These are phyloP conservation scores for Aradophagus sp. DNA, from an alignment of 1,140 invertebrate genomes.

Conservation along the genomic window DNA sequence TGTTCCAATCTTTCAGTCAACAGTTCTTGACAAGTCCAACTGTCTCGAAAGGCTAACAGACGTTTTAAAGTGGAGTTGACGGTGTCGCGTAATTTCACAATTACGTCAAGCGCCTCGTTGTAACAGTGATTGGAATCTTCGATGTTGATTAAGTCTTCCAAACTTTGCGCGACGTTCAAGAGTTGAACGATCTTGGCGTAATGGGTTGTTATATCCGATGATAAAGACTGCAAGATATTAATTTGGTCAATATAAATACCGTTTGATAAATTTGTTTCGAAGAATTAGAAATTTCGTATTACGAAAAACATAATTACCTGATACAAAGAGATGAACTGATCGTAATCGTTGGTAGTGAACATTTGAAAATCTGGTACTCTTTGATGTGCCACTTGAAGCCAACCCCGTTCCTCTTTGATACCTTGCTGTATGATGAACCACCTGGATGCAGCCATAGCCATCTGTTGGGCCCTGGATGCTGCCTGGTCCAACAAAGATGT, in stretches of 20 bases:
- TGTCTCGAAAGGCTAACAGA: constrained; percentile 83
- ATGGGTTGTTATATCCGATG: constrained; percentile 84
- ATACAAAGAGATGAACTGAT: constrained; percentile 88
- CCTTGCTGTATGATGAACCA: constrained; percentile 88
- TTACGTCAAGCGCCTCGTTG: constrained; percentile 80
- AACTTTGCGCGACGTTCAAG: constrained; percentile 80
- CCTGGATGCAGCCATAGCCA: constrained; percentile 86
- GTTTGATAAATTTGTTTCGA: background rate
- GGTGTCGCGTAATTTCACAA: constrained; percentile 82
- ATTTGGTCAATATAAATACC: background rate
- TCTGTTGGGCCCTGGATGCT: constrained; percentile 84
- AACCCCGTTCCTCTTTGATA: constrained; percentile 86
- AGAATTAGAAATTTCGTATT: no score
- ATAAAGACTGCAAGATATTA: constrained; percentile 77
- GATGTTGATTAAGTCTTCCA: constrained; percentile 84
- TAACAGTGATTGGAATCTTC: constrained; percentile 82
- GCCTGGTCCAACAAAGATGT: constrained; percentile 85
- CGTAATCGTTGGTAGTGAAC: constrained; percentile 86
- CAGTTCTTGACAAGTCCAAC: constrained; percentile 83
- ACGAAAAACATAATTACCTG: no score
- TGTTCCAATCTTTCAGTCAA: constrained; percentile 82
- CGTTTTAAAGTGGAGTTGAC: constrained; percentile 82
- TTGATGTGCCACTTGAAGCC: constrained; percentile 87
- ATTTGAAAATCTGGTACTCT: constrained; percentile 85
- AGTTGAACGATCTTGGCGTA: constrained; percentile 84